Evolutionary conservation across 2,797 vertebrate genomes (phyloP).

Genomic region (Euthynnus affinis): DNA sequence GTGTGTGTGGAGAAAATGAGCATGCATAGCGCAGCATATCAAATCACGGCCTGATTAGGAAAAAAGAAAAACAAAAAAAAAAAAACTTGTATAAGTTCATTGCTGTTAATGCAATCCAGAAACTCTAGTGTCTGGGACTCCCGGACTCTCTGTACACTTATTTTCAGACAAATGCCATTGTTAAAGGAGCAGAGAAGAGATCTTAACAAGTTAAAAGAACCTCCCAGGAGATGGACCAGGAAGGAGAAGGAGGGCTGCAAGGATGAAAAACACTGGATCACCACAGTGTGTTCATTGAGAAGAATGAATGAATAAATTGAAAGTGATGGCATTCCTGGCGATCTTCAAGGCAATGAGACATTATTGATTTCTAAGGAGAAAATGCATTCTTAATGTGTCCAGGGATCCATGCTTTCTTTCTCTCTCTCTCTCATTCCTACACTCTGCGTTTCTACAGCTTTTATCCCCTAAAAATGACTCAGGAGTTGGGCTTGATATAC

Average conservation of each 20-base stretch:
- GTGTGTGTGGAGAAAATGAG: constrained; percentile 23
- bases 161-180: constrained; percentile 45
- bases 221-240: constrained; percentile 45
- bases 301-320: constrained; percentile 73
- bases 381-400: constrained; percentile 72
- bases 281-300: constrained; percentile 65
- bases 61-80: too few relatives aligned
- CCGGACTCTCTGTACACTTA: background rate
- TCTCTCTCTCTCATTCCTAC: constrained; percentile 24
- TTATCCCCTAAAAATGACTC: constrained; percentile 24
- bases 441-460: constrained; percentile 20
- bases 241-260: constrained; percentile 33
- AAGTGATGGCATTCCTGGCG: constrained; percentile 69
- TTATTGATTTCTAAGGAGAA: constrained; percentile 81
- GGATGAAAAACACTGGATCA: constrained; percentile 56
- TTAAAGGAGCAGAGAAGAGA: constrained; percentile 41
- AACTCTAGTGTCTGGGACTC: background rate
- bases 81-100: constrained; percentile 50
- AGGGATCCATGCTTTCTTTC: constrained; percentile 46
- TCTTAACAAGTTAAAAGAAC: constrained; percentile 56
- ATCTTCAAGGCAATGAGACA: constrained; percentile 74
- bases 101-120: constrained; percentile 27
- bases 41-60: constrained; percentile 41
- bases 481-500: constrained; percentile 14
- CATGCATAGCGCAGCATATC: constrained; percentile 25